Evolutionary conservation across 2,113 vertebrate genomes (phyloP), one percentile per base, ranked within the genome.

Genomic region (Ophiodon elongatus): DNA sequence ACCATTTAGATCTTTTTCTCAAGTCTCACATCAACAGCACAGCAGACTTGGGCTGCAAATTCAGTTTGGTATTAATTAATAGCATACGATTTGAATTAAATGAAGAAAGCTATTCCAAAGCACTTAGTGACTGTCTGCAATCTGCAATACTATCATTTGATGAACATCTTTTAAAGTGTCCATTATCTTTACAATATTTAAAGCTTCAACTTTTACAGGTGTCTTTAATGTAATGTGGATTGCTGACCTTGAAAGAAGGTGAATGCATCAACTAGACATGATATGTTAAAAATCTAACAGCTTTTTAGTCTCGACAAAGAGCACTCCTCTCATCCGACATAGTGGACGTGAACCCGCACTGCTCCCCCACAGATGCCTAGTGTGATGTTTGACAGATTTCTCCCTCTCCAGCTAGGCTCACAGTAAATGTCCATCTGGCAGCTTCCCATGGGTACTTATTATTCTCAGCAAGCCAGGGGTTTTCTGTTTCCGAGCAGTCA

Each of bases 371-470:
- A 91, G 90, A 92, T 92, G 89, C 91, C 92, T 90, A 80, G 91
- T 92, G 93, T 93, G 91, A 91, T 85, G 91, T 93, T 91, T 95
- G 94, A 95, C 95, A 94, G 92, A 92, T 93, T 92, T 85, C 89
- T 92, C 88, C 86, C 91, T 91, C 87, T 93, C 91, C 90, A 92
- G 93, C 94, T 87, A 90, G 86, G 91, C 93, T 92, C 94, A 92
- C 90, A 90, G 90, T 94, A 92, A 95, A 94, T 79, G 95, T 94
- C 95, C 95, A 96, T 95, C 95, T 96, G 94, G 94, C 92, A 73
- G 91, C 89, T 79, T 95, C 95, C 93, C 94, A 83, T 88, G 94
- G 92, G 94, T 93, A 90, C 93, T 92, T 95, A 95, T 96, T 95
- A 96, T 95, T 95, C 93, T 88, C 89, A 79, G 88, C 93, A 85